Conservation (phyloP, 2,113 vertebrate genomes). For the Nyctereutes procyonoides region DNA sequence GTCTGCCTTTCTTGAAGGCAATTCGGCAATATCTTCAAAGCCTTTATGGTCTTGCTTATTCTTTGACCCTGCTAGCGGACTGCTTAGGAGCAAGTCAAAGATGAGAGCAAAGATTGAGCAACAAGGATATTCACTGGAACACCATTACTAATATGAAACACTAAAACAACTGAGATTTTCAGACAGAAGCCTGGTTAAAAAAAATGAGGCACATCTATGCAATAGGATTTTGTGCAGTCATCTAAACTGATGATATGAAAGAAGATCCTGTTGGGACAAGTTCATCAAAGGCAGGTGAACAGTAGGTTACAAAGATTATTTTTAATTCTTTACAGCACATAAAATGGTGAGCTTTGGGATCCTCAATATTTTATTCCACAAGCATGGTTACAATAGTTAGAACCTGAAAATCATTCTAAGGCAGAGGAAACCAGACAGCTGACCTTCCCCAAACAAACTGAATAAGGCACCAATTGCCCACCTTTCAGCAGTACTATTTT, state of each 20-base stretch:
- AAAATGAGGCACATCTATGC: neutral
- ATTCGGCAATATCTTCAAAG: neutral
- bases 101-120: neutral
- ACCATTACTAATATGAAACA: neutral
- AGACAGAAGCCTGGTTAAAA: neutral
- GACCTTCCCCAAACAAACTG: neutral
- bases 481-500: neutral
- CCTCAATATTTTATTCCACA: neutral
- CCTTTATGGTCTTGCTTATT: neutral
- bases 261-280: neutral
- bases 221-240: neutral
- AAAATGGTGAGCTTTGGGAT: neutral
- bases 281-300: neutral
- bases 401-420: conserved; percentile 3
- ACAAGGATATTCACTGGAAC: neutral
- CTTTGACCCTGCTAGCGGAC: neutral
- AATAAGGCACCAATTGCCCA: neutral
- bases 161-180: neutral
- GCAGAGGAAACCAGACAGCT: neutral
- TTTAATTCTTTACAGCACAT: neutral
- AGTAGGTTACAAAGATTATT: neutral
- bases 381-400: neutral
- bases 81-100: neutral
- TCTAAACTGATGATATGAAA: neutral
- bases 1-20: neutral